A percentile compares a stretch with the other conserved stretches of the same genome.
phyloP scores from a whole-genome alignment of 2,888 invertebrate genomes.

The Caenorhabditis sp. region DNA sequence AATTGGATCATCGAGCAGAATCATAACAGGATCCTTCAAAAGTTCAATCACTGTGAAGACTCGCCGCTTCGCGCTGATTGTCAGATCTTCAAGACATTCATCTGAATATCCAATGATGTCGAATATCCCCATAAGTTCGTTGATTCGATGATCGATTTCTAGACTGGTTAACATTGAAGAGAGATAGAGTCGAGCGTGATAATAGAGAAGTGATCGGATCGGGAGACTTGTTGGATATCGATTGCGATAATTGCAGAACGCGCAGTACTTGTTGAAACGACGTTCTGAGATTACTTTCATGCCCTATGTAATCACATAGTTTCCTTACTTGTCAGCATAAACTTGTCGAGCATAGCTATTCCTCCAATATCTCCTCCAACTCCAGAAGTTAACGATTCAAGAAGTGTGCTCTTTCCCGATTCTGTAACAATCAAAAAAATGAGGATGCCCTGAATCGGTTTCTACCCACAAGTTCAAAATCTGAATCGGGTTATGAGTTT shows the following conservation, averaged over 20 bases:
- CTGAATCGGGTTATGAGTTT: too few relatives aligned
- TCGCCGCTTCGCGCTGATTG: conserved; percentile 87
- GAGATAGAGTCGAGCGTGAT: conserved; percentile 50
- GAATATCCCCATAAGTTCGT: conserved; percentile 88
- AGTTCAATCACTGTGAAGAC: conserved; percentile 90
- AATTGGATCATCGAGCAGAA: conserved; percentile 83
- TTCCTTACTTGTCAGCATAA: conserved; percentile 78
- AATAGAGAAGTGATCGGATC: conserved; percentile 48
- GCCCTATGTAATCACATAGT: neutral
- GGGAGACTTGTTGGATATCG: conserved; percentile 40
- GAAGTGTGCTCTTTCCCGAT: conserved; percentile 89
- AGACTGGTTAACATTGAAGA: conserved; percentile 27
- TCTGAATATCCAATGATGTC: conserved; percentile 87
- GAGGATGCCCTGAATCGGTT: too few relatives aligned
- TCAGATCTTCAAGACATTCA: conserved; percentile 82
- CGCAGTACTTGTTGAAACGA: conserved; percentile 56
- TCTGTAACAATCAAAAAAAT: conserved; percentile 77
- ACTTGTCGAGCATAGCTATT: conserved; percentile 87
- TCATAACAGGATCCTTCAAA: conserved; percentile 82
- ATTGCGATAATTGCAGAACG: conserved; percentile 47
- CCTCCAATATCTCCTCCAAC: conserved; percentile 85
- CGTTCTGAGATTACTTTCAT: conserved; percentile 31
- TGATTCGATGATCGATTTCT: conserved; percentile 52
- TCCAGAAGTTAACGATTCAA: conserved; percentile 82
- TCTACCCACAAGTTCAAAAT: too few relatives aligned